Evolutionary conservation across 2,888 invertebrate genomes (phyloP), one percentile per base, ranked within the genome.

Genomic region (Folsomia candida): DNA sequence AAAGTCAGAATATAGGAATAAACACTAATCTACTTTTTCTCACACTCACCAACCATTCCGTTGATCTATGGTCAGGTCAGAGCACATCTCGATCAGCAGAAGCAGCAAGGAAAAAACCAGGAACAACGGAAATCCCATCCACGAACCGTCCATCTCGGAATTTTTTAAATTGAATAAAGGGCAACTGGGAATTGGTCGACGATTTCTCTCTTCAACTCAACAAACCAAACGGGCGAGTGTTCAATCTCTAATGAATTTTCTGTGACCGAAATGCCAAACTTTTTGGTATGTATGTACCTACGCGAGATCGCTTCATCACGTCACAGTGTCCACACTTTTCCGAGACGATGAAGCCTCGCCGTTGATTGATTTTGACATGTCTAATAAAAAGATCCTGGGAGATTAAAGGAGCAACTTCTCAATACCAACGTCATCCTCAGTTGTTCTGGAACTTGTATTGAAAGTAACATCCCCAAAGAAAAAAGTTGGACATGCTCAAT

Each of bases 1-100:
- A 64, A 51, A 64, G 64, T 64, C 64, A 64, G 64, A 47, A 64
- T n/a, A n/a, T 64, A 51, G 51, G 64, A 51, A 64, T 64, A 64
- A 64, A 51, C 51, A 64, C 64, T 64, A 64, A 64, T 64, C 64
- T 64, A 64, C 51, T 37, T 64, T 51, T 64, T 64, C 64, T 64
- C 26, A 47, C 51, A 51, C 64, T 51, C 11, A 20, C 51, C 22
- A 54, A 54, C 18, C 37, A 37, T 37, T 37, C 54, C 22, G 51
- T 64, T 64, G 64, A 64, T 64, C 47, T 51, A 20, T 25, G 37
- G 62, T 51, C 51, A 64, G 22, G 37, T 37, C 37, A 54, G 54
- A 64, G 64, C n/a, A n/a, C n/a, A n/a, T n/a, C n/a, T n/a, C n/a
- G n/a, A n/a, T 24, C 26, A 51, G 14, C 3, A 64, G 20, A 62